Base-by-base conservation (phyloP, 2,113 vertebrate genomes). In the Hydropotes inermis region DNA sequence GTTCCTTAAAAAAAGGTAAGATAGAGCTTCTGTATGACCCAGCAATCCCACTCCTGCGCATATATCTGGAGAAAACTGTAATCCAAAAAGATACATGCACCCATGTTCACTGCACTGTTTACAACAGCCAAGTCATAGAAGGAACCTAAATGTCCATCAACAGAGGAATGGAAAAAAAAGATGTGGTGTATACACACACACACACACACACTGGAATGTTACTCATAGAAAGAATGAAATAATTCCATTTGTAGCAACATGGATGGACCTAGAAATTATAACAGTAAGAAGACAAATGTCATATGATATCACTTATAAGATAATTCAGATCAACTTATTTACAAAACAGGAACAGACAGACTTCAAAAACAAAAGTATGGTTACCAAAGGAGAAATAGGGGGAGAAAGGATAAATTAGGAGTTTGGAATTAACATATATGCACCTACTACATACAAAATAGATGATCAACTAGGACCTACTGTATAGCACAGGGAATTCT, bases 141-240 rank as follows among this genome's bases (percentile, higher is more conserved):
- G 76, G 16, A 50, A 19, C 15, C 15, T 50, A 50, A 33, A 50
- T 81, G 78, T 50, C 76, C 76, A 33, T 79, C 28, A 30, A 5
- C 76, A 79, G 76, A 79, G 45, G 28, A 50, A 17, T 19, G 16
- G 16, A 50, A 50, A 30, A 50, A 47, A 45, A 50, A 50, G 76
- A 11, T 19, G 28, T 16, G 25, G 13, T 4, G 1, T 28, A 1
- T 47, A 9, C 2, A 6, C 4, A 79, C 3, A 50, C 47, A 50
- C 47, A 50, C 47, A 50, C 47, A 17, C 5, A 17, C 16, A 79
- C 76, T 81, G 45, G 78, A 81, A 81, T 5, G 9, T 33, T 50
- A 19, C 45, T 74, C 16, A 33, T 79, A 50, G 45, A 11, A 79
- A 50, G 45, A 78, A 30, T 78, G 25, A 45, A 50, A 81, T 79